phyloP scores from a whole-genome alignment of 1,140 invertebrate genomes.

The Alviniconcha marisindica region DNA sequence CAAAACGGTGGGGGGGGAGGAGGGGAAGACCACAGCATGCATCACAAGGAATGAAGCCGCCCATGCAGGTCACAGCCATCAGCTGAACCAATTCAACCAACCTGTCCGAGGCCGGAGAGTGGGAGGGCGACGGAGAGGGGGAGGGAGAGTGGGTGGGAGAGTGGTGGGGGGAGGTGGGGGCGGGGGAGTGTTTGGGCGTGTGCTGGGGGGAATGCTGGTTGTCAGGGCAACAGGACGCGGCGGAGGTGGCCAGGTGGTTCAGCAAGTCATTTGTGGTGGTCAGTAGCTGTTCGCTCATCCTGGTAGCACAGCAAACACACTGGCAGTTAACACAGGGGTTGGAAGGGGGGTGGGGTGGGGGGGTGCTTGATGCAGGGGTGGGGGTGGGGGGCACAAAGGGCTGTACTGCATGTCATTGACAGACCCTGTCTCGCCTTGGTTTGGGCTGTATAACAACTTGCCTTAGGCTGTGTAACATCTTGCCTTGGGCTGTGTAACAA shows the following conservation, averaged over 20 bases:
- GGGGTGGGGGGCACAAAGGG: too few species aligned
- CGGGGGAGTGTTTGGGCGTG: background rate
- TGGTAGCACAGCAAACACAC: background rate
- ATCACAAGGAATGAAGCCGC: too few species aligned
- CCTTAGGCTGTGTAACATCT: too few species aligned
- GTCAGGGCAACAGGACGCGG: constrained; percentile 31
- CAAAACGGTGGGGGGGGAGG: too few species aligned
- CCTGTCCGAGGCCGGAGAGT: background rate
- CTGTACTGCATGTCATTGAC: too few species aligned
- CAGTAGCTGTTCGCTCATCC: constrained; percentile 52
- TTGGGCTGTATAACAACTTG: too few species aligned
- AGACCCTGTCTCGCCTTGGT: too few species aligned
- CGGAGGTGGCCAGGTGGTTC: constrained; percentile 45
- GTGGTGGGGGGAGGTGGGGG: background rate
- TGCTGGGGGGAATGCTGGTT: background rate
- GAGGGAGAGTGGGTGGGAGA: too few species aligned
- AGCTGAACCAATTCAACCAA: background rate
- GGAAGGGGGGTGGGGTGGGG: too few species aligned
- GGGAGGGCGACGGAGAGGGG: background rate
- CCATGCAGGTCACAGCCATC: too few species aligned
- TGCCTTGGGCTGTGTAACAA: too few species aligned
- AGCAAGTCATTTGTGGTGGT: constrained; percentile 49
- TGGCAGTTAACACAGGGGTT: background rate
- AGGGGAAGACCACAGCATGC: too few species aligned
- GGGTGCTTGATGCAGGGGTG: background rate